Evolutionary conservation across 2,113 vertebrate species (phyloP).

Genomic region (Siphamia tubifer): DNA sequence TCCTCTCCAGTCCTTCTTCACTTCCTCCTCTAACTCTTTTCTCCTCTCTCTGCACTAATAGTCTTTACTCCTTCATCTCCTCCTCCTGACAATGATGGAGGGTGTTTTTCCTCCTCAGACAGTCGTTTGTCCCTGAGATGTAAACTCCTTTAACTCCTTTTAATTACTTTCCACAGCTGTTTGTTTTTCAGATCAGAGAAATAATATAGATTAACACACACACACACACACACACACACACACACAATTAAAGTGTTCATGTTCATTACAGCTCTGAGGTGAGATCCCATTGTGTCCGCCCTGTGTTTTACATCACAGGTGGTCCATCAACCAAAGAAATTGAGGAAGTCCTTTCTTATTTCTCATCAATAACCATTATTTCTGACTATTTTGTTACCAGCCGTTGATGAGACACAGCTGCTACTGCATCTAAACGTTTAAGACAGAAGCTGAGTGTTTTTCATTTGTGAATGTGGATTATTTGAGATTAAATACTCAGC

Average conservation of each 20-base stretch:
- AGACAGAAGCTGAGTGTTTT: background rate
- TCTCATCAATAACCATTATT: conserved; percentile 11
- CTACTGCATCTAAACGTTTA: background rate
- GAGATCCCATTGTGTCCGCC: background rate
- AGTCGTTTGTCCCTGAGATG: conserved; percentile 31
- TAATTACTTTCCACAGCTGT: conserved; percentile 41
- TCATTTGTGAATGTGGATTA: too few relatives aligned
- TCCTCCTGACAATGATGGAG: conserved; percentile 59
- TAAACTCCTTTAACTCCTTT: conserved; percentile 30
- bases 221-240: background rate
- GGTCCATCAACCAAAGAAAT: background rate
- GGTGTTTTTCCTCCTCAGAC: conserved; percentile 44
- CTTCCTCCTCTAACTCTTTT: conserved; percentile 9
- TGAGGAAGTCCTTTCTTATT: background rate
- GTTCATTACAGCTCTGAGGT: background rate
- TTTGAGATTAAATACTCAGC: background rate
- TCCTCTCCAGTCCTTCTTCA: background rate
- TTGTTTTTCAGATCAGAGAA: background rate
- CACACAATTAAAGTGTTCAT: background rate
- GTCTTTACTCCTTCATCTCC: conserved; percentile 10
- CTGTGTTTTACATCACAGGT: background rate
- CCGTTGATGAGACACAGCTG: background rate
- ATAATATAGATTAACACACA: background rate
- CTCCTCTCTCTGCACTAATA: background rate
- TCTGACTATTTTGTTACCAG: background rate